Evolutionary conservation across 2,797 vertebrate genomes (phyloP), one percentile per base, ranked within the genome.

Genomic region (Hydrocynus forskahlii): DNA sequence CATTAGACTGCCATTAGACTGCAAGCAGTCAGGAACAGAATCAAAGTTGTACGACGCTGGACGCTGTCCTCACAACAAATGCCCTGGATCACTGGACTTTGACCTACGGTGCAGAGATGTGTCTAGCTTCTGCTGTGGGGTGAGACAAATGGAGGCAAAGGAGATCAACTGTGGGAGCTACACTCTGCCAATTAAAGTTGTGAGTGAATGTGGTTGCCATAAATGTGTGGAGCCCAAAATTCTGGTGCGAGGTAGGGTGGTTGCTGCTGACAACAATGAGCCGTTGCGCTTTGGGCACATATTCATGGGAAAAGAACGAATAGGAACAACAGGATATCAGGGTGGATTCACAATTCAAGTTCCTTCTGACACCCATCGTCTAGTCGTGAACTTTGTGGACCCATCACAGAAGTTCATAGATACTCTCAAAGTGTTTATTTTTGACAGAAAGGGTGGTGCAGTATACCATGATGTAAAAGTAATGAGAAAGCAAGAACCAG

Each of bases 281-380:
- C 97, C 97, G 7, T 88, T 99, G 83, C 94, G 96, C 75, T 99
- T 99, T 29, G 97, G 97, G 16, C 92, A 96, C 82, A 96, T 99
- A 86, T 95, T 95, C 70, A 92, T 97, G 48, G 96, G 96, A 0
- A 94, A 91, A 48, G 95, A 95, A 79, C 93, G 96, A 71, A 92
- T 95, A 0, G 97, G 97, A 55, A 97, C 96, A 83, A 98, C 97
- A 0, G 96, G 97, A 55, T 98, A 96, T 92, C 95, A 96, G 86
- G 97, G 97, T 3, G 95, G 96, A 29, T 99, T 99, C 90, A 97
- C 96, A 17, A 89, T 99, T 5, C 95, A 98, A 85, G 95, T 97
- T 67, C 91, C 94, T 0, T 92, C 92, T 0, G 94, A 93, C 80
- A 95, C 94, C 0, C 91, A 94, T 83, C 95, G 98, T 76, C 88